Conservation (phyloP, 2,888 invertebrate genomes). For the Drosophila mimetica region DNA sequence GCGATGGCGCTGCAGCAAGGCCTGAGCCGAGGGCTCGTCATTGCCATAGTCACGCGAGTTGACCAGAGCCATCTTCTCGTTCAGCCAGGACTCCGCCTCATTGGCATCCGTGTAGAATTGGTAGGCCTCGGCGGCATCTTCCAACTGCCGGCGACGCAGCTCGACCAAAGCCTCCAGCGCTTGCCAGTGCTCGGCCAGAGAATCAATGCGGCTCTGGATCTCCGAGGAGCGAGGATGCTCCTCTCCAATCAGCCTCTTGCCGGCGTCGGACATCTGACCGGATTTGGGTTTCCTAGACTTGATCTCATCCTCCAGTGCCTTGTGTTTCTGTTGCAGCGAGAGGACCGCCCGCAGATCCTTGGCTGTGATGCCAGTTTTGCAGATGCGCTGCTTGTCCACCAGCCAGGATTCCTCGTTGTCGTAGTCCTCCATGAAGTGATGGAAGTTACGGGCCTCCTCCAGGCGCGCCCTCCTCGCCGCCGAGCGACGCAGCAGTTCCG, state of each 20-base stretch:
- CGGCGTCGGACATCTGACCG: slow-evolving; percentile 89
- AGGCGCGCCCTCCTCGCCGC: slow-evolving; percentile 91
- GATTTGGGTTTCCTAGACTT: slow-evolving; percentile 88
- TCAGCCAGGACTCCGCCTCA: slow-evolving; percentile 98
- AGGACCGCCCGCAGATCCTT: slow-evolving; percentile 96
- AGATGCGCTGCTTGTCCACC: slow-evolving; percentile 96
- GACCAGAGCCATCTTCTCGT: slow-evolving; percentile 96
- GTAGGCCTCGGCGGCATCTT: slow-evolving; percentile 96
- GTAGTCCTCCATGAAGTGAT: slow-evolving; percentile 97
- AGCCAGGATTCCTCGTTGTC: slow-evolving; percentile 99
- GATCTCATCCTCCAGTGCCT: slow-evolving; percentile 95
- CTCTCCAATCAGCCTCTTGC: slow-evolving; percentile 89
- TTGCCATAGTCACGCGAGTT: slow-evolving; percentile 95
- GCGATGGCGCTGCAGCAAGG: slow-evolving; percentile 93
- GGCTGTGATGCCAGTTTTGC: slow-evolving; percentile 95
- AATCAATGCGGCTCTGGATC: slow-evolving; percentile 91
- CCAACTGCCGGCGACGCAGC: slow-evolving; percentile 89
- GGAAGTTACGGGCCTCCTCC: slow-evolving; percentile 96
- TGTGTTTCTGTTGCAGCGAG: slow-evolving; percentile 96
- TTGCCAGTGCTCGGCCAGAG: slow-evolving; percentile 94
- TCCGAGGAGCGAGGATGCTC: slow-evolving; percentile 93
- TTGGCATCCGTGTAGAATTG: slow-evolving; percentile 99
- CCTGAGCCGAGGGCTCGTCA: slow-evolving; percentile 96
- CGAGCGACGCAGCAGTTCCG: slow-evolving; percentile 85
- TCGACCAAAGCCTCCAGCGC: slow-evolving; percentile 93